These are phyloP conservation scores for Xestia rhomboidea DNA, from an alignment of 2,888 invertebrate genomes.

Conservation along the genomic window DNA sequence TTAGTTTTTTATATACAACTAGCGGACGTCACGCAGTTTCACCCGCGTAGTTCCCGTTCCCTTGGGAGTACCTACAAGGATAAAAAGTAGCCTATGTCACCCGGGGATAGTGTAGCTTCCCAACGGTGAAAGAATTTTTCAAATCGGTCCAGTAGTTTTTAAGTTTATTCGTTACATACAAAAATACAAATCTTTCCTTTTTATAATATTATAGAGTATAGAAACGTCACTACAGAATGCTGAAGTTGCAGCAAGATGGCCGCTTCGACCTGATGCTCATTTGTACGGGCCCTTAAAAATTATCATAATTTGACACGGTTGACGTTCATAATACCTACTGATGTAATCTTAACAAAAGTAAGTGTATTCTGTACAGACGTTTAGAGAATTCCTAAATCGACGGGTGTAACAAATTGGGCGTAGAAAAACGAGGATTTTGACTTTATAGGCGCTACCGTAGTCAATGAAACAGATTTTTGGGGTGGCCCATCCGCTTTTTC, in stretches of 20 bases:
- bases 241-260: conserved; percentile 12
- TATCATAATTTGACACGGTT: conserved; percentile 53
- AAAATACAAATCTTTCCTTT: too few species aligned
- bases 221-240: conserved; percentile 2
- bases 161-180: too few species aligned
- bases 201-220: too few species aligned
- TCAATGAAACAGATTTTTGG: background rate
- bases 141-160: too few species aligned
- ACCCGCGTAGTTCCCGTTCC: too few species aligned
- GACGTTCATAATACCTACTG: conserved; percentile 6
- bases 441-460: background rate
- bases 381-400: background rate
- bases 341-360: conserved; percentile 24
- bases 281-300: conserved; percentile 46
- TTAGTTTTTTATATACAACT: too few species aligned
- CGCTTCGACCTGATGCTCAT: background rate
- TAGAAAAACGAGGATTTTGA: background rate
- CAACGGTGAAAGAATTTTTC: too few species aligned
- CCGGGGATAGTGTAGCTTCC: too few species aligned
- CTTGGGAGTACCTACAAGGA: too few species aligned
- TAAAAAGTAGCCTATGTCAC: too few species aligned
- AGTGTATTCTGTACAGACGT: background rate
- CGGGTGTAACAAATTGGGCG: conserved; percentile 11
- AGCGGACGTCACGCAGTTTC: too few species aligned
- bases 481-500: background rate